phyloP scores from a whole-genome alignment of 2,113 vertebrate genomes.

The Axis porcinus region DNA sequence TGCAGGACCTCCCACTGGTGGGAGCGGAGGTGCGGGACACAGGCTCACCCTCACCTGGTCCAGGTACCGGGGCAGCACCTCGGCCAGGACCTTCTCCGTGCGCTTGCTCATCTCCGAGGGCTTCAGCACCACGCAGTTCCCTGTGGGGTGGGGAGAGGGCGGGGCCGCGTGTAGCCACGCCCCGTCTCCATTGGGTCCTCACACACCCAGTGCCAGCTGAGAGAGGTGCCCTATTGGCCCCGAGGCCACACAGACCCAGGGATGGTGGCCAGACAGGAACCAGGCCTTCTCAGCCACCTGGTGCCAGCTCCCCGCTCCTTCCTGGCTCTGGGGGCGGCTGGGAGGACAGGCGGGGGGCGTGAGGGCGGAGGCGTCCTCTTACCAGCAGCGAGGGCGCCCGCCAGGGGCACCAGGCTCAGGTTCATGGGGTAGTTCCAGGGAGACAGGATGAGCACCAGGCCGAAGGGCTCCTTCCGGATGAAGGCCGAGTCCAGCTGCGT shows the following conservation, averaged over 20 bases:
- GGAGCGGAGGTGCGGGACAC: neutral
- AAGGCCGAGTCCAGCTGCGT: constrained; percentile 84
- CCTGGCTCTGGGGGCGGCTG: neutral
- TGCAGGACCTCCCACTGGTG: neutral
- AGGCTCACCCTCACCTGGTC: constrained; percentile 81
- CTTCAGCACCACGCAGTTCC: constrained; percentile 88
- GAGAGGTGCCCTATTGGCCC: neutral
- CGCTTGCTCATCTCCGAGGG: constrained; percentile 82
- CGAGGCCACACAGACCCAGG: neutral
- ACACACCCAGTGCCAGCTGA: neutral
- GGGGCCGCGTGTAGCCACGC: accelerated
- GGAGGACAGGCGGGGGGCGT: neutral
- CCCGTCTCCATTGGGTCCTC: neutral
- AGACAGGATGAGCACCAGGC: constrained; percentile 86
- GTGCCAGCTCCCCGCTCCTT: neutral
- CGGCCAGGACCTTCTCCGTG: constrained; percentile 81
- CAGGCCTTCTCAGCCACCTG: neutral
- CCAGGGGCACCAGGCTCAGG: constrained; percentile 84
- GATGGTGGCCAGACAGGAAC: neutral
- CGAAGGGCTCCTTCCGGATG: constrained; percentile 87
- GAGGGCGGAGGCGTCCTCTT: neutral
- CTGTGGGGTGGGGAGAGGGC: constrained; percentile 61
- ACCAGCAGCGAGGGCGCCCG: constrained; percentile 92
- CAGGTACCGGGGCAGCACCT: constrained; percentile 83
- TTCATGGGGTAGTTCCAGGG: constrained; percentile 90